Base-by-base conservation (phyloP, 2,888 invertebrate genomes). In the Heliconius hortense region DNA sequence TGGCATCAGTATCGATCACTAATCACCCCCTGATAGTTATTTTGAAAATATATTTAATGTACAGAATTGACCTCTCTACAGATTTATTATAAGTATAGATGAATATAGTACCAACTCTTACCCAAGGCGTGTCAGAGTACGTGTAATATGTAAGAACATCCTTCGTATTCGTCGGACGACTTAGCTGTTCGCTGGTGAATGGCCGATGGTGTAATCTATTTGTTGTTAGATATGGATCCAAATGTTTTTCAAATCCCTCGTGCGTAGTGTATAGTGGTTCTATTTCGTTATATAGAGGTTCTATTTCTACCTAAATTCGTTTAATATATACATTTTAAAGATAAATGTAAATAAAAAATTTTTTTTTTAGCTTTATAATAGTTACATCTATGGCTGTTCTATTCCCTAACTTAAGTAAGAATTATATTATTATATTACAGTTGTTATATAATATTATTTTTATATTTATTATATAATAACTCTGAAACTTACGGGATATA, bases 151-250 rank as follows among this genome's bases (percentile, higher is more conserved):
- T 94, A 21, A 92, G 82, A 31, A 90, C 81, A 80, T 92, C 90
- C 69, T 84, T 90, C 0, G 88, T 83, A 59, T 86, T 87, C 0
- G 92, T 89, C 0, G 78, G 79, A 78, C 84, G 89, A 24, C 80
- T 81, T 28, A 90, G 80, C 78, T 91, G 90, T 4, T 90, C 90
- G 4, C 88, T 86, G 1, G 93, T 92, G 80, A 84, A 90, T 0
- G 92, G 92, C 0, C 92, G 85, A 73, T 93, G 91, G 63, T 90
- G 86, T 2, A 93, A 82, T n/a, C 90, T 82, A 69, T 84, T 93
- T 1, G 91, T 92, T 0, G 91, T 90, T 35, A 94, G 79, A 75
- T 94, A 94, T 0, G 93, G 93, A 76, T 94, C 94, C 68, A 93
- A 82, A 74, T 88, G 86, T 74, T 92, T 92, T 79, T 91, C 90